These are phyloP conservation scores for Podarcis raffonei DNA, from an alignment of 2,113 vertebrate species.

Conservation along the genomic window DNA sequence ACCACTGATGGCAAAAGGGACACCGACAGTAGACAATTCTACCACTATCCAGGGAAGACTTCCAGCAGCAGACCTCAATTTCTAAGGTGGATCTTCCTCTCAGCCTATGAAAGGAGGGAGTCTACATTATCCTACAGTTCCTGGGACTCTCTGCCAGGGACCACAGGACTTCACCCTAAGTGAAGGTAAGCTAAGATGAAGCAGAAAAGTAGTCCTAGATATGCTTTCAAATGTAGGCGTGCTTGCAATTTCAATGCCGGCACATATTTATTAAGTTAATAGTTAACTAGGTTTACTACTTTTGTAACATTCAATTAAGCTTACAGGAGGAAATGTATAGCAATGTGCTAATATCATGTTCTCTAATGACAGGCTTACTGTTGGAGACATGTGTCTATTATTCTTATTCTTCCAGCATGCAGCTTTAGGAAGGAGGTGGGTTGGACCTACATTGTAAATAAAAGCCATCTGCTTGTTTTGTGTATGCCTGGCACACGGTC, in stretches of 20 bases:
- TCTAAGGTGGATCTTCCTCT: too few relatives aligned
- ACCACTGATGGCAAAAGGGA: too few relatives aligned
- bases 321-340: constrained; percentile 33
- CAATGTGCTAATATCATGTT: constrained; percentile 21
- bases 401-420: background rate
- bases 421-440: constrained; percentile 25
- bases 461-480: constrained; percentile 38
- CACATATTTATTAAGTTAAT: background rate
- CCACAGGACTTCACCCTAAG: background rate
- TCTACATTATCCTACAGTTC: too few relatives aligned
- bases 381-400: constrained; percentile 32
- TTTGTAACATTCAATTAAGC: background rate
- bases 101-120: too few relatives aligned
- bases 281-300: constrained; percentile 23
- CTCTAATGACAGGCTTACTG: constrained; percentile 13
- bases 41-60: too few relatives aligned
- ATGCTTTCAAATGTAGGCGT: background rate
- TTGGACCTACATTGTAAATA: constrained; percentile 32
- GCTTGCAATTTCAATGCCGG: background rate
- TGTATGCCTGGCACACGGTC: rapidly evolving
- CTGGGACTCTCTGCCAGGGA: too few relatives aligned
- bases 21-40: too few relatives aligned
- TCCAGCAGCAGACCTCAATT: too few relatives aligned
- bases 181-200: background rate
- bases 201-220: constrained; percentile 10